Evolutionary conservation across 2,797 vertebrate species (phyloP), one percentile per base, ranked within the genome.

Genomic region (Mus spretus): DNA sequence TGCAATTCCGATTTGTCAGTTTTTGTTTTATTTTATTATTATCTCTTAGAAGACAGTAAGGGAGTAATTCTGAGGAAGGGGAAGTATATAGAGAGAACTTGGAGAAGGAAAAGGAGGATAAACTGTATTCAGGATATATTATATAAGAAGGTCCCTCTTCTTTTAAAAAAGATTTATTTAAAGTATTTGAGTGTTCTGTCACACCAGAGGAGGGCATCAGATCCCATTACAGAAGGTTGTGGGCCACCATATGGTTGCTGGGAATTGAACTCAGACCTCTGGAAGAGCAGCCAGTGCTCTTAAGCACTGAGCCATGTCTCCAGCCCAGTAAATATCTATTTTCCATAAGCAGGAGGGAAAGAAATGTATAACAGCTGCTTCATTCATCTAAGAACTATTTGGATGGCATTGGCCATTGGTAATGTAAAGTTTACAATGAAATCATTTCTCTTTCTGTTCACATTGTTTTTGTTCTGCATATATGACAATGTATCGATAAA

Each of bases 401-500:
- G 82, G 37, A 97, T 37, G 11, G 93, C 90, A 96, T 80, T 89
- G 93, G 67, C 28, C 55, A 80, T 92, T 1, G 47, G 61, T 80
- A 96, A 95, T 94, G 13, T 81, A 74, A 37, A 81, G 92, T 85
- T 61, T 80, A 95, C 91, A 17, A 96, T 19, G 19, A 79, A 93
- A 95, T 91, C 57, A 95, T 75, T 74, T 84, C 89, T 47, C 89
- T 74, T 97, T 95, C 72, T 7, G 4, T 90, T 95, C 94, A 95
- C 28, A 47, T 63, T 86, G 0, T 92, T 96, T 96, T 89, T 59
- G n/a, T 96, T 96, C 95, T 92, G 59, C 85, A 22, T 92, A 89
- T 93, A 87, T 90, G 96, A 95, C 92, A 96, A 96, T 90, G 67
- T 92, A 96, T 97, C 44, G 6, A 96, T 97, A 91, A 97, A 94